Evolutionary conservation across 2,797 vertebrate species (phyloP).

Genomic region (Alca torda): DNA sequence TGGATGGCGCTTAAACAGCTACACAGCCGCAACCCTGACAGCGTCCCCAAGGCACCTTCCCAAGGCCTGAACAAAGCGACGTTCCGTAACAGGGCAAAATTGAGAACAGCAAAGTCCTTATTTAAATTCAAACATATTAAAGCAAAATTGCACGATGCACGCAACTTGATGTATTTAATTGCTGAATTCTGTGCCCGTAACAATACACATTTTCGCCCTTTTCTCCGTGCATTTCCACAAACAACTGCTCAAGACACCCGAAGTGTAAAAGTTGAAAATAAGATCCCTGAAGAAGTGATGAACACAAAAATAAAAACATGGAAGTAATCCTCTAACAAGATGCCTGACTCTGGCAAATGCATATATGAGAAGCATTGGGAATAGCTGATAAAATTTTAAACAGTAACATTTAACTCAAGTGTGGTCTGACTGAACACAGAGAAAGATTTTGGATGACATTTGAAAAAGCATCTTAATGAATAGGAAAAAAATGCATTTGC

Average conservation of each 20-base stretch:
- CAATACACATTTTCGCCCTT: neutral
- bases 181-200: neutral
- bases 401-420: neutral
- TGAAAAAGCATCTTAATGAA: neutral
- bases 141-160: fast-evolving
- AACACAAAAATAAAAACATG: neutral
- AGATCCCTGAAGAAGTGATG: neutral
- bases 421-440: neutral
- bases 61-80: neutral
- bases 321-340: neutral
- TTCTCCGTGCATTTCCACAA: neutral
- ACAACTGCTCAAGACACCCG: neutral
- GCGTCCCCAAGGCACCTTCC: neutral
- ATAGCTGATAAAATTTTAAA: neutral
- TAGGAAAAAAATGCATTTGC: neutral
- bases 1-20: neutral
- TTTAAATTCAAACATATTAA: neutral
- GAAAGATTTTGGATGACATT: neutral
- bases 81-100: neutral
- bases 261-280: neutral
- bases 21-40: neutral
- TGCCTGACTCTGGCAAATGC: neutral
- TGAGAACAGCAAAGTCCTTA: neutral
- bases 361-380: neutral
- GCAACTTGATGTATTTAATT: neutral